Evolutionary conservation across 1,140 invertebrate genomes (phyloP), one percentile per base, ranked within the genome.

Genomic region (Tribolium madens): DNA sequence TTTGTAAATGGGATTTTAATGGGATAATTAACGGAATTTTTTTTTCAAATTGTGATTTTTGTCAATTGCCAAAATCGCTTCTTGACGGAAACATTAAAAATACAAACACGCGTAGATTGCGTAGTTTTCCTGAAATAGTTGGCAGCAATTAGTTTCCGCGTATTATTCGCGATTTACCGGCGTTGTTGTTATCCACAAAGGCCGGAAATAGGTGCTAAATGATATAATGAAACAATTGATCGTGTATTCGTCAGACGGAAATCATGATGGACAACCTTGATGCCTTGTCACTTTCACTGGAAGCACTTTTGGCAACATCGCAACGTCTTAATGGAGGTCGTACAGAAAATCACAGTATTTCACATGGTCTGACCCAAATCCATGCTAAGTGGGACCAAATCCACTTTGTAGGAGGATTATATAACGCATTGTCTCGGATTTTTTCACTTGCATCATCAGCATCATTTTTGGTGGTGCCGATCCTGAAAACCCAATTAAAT

Each of bases 211-310:
- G 79, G 76, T 76, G 74, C 73, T 78, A 73, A 76, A 76, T 68
- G 53, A 75, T 69, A 78, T 76, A 78, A 78, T 78, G 77, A 78
- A 80, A 80, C 79, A 80, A 80, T 80, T 75, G 79, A 78, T 75
- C 74, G 79, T n/a, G n/a, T 70, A 46, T 76, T 53, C 53, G 36
- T 57, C 73, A 73, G 76, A 80, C 79, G 79, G 79, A 80, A 80
- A 78, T 78, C 76, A 70, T 76, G 77, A 80, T 80, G 76, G 76
- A 71, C 70, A 80, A 76, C 79, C 79, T 80, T 80, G 73, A 26
- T 72, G 72, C 18, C n/a, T 70, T 75, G 73, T 78, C 68, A 78
- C 77, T 78, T 76, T 78, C 77, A 78, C 73, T 75, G 50, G 70
- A 75, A 78, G 42, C 46, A 47, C 47, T 78, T 78, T 78, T 60